These are phyloP conservation scores for Pyralis farinalis DNA, from an alignment of 2,888 invertebrate genomes.

Conservation along the genomic window DNA sequence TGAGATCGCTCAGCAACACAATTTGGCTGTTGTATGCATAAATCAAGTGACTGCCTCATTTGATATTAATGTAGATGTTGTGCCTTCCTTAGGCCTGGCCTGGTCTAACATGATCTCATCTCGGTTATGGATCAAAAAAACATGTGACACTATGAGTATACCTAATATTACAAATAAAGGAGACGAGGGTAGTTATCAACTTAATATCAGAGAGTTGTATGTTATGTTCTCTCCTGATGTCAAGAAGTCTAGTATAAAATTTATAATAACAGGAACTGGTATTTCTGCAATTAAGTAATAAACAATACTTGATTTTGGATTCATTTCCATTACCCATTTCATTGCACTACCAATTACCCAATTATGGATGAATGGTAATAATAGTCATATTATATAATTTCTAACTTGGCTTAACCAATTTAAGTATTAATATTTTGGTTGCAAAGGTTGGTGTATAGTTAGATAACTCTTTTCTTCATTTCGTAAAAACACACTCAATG, in stretches of 20 bases:
- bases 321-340: too few relatives aligned
- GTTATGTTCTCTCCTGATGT: slow-evolving; percentile 57
- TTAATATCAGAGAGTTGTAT: slow-evolving; percentile 42
- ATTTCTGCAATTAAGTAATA: slow-evolving; percentile 10
- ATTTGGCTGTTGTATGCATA: slow-evolving; percentile 59
- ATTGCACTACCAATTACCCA: too few relatives aligned
- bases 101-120: slow-evolving; percentile 73
- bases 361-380: too few relatives aligned
- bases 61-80: slow-evolving; percentile 34
- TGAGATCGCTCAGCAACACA: slow-evolving; percentile 45
- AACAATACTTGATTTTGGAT: too few relatives aligned
- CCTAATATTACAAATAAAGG: slow-evolving; percentile 3
- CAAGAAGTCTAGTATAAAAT: slow-evolving; percentile 25
- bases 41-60: slow-evolving; percentile 68
- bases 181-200: slow-evolving; percentile 19
- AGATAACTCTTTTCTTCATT: too few relatives aligned
- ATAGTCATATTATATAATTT: too few relatives aligned
- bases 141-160: slow-evolving; percentile 15
- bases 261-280: slow-evolving; percentile 3
- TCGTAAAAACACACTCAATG: too few relatives aligned
- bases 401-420: too few relatives aligned
- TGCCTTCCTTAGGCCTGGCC: slow-evolving; percentile 65
- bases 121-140: slow-evolving; percentile 47
- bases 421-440: too few relatives aligned
- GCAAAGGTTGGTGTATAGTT: too few relatives aligned